These are phyloP conservation scores for Mixornis gularis DNA, from an alignment of 2,113 vertebrate species.

Conservation along the genomic window DNA sequence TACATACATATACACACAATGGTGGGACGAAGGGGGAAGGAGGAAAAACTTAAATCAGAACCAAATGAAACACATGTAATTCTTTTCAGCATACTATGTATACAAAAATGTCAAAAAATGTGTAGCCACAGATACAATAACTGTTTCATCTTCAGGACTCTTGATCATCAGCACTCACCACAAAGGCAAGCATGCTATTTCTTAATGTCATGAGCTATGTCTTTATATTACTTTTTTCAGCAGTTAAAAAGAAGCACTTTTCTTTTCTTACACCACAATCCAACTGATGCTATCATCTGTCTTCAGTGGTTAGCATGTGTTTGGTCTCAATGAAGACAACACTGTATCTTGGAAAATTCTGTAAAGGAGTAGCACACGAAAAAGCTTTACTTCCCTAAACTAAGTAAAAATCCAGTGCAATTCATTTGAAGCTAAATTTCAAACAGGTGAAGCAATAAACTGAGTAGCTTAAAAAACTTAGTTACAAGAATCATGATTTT, in stretches of 20 bases:
- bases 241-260: slow-evolving; percentile 34
- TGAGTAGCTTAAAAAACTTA: not conserved
- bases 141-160: not conserved
- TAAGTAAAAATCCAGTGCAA: not conserved
- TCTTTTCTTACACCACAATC: not conserved
- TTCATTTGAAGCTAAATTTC: not conserved
- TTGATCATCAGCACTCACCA: not conserved
- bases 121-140: not conserved
- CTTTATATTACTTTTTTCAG: not conserved
- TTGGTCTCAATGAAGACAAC: not conserved
- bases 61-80: not conserved
- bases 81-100: not conserved
- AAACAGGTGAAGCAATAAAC: not conserved
- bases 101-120: not conserved
- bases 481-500: not conserved
- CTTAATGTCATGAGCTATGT: not conserved
- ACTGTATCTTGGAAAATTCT: not conserved
- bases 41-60: not conserved
- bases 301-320: not conserved
- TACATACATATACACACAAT: not conserved
- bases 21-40: not conserved
- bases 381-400: not conserved
- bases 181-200: not conserved
- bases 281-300: not conserved
- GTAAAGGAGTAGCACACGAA: not conserved